A percentile compares a stretch with the other conserved stretches of the same genome.
Conservation (phyloP, 2,888 invertebrate species). For the Syrphus vitripennis region DNA sequence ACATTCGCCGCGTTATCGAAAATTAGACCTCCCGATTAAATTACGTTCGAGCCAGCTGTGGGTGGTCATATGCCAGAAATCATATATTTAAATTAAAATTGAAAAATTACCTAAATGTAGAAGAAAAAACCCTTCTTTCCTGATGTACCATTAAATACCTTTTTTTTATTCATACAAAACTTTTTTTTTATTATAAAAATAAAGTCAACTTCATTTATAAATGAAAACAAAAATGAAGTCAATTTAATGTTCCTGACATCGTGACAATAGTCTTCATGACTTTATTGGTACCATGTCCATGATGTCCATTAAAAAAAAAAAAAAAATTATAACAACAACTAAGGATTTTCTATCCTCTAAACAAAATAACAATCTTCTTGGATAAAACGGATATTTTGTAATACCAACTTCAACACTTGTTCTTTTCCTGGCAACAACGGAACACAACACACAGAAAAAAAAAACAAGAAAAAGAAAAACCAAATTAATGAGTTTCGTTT, state of each 20-base stretch:
- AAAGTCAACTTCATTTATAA: no score
- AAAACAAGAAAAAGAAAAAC: neutral
- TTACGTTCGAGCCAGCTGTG: no score
- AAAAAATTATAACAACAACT: neutral
- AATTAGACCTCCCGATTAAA: no score
- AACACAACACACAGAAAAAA: no score
- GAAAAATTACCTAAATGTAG: no score
- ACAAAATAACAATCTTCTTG: conserved; percentile 2
- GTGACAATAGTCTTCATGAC: neutral
- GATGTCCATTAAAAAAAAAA: neutral
- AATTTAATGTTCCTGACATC: neutral
- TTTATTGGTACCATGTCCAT: neutral
- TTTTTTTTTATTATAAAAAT: no score
- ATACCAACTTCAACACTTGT: conserved; percentile 21
- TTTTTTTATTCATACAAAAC: no score
- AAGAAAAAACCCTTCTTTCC: no score
- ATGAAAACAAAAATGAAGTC: neutral
- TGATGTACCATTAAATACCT: no score
- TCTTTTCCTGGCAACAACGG: neutral
- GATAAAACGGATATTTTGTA: conserved; percentile 2
- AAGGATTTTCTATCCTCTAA: neutral
- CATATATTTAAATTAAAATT: no score
- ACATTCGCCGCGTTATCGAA: no score
- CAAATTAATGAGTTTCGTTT: conserved; percentile 60
- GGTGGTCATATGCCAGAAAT: no score